Evolutionary conservation across 2,888 invertebrate genomes (phyloP), one percentile per base, ranked within the genome.

Genomic region (Zootermopsis nevadensis): DNA sequence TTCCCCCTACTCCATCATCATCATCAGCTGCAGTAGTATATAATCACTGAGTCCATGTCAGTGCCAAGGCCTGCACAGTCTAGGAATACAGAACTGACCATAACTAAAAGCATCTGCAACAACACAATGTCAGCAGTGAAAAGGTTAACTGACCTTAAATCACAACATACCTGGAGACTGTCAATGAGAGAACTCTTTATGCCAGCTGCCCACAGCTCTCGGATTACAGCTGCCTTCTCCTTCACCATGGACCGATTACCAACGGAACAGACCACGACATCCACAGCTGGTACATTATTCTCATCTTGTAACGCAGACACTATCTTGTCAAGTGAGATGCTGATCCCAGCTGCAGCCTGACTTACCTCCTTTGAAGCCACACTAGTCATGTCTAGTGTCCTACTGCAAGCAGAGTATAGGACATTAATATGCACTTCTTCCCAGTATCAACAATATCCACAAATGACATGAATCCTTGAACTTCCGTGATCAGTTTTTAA

Each of bases 311-410:
- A 89, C 0, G 93, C 92, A 77, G 92, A 91, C 0, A 94, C 93
- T 86, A 97, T 84, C 74, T 84, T 84, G 33, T 85, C 85, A 84
- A 98, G 89, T 0, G 95, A 96, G 87, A 98, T 93, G 7, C 97
- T 97, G 85, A 98, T 93, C 0, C 98, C 98, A 0, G 95, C 96
- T 0, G 95, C 96, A 53, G 91, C 91, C 86, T 92, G 92, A 48
- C 88, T 88, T 1, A 87, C 86, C 79, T 89, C 89, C 74, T 88
- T 89, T 77, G 87, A 86, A 6, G 88, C 86, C 87, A 88, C 87
- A 53, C 88, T 88, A 0, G 89, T 88, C 30, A 88, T 86, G 74
- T 89, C 89, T 4, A 90, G 84, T 82, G 89, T 89, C 84, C 89
- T 89, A 85, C 89, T 88, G 82, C 53, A 86, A 84, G 79, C 80